These are phyloP conservation scores for Hesperia comma DNA, from an alignment of 2,888 invertebrate genomes.

Conservation along the genomic window DNA sequence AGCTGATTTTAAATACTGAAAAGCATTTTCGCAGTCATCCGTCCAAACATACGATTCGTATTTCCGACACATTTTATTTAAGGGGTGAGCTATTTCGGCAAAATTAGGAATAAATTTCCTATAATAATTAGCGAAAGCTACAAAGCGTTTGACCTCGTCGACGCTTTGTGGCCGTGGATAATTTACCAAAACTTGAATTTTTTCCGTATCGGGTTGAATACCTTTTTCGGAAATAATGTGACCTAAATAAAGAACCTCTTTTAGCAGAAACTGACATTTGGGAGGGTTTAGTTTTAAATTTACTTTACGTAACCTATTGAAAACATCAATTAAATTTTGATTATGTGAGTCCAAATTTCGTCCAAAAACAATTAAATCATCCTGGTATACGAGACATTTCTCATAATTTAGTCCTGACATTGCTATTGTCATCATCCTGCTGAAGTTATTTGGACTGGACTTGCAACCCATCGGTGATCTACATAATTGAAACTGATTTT, in stretches of 20 bases:
- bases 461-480: constrained; percentile 38
- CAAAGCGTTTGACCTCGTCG: constrained; percentile 25
- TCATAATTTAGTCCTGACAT: constrained; percentile 38
- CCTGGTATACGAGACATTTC: constrained; percentile 30
- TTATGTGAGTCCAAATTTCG: constrained; percentile 22
- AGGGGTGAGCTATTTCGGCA: constrained; percentile 26
- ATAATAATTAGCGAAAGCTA: constrained; percentile 31
- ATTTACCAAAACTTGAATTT: constrained; percentile 9
- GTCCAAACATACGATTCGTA: constrained; percentile 35
- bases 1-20: constrained; percentile 29
- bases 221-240: constrained; percentile 28
- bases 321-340: constrained; percentile 24
- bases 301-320: constrained; percentile 27
- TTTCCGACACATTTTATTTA: constrained; percentile 40
- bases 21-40: constrained; percentile 38
- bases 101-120: constrained; percentile 31
- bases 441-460: constrained; percentile 32
- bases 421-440: constrained; percentile 37
- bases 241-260: constrained; percentile 33
- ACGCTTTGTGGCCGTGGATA: constrained; percentile 27
- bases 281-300: constrained; percentile 33
- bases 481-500: constrained; percentile 30
- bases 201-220: constrained; percentile 29
- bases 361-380: constrained; percentile 27
- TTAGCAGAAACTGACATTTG: constrained; percentile 34